Base-by-base conservation (phyloP, 2,888 invertebrate species). In the Hyppa rectilinea region DNA sequence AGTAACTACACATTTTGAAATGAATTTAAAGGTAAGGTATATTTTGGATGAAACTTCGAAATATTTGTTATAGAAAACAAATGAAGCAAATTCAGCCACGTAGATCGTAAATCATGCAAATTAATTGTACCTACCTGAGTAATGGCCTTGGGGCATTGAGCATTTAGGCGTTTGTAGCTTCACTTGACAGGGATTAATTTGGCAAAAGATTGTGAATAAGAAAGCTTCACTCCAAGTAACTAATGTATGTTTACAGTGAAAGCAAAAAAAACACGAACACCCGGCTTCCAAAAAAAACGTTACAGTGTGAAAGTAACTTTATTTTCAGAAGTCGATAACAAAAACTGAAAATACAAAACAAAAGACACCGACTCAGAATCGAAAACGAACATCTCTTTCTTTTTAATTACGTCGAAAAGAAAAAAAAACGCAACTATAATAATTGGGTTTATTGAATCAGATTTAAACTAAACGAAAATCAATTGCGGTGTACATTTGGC, bases 101-200 rank as follows among this genome's bases (percentile, higher is more conserved):
- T 63, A 80, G 67, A 60, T 69, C 78, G 66, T 81, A 69, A 81
- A 81, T 80, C 80, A 81, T 55, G 60, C 10, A 52, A 66, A 81
- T 81, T 80, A 73, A 81, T 81, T 69, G 73, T 78, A 81, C 81
- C 73, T 78, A 81, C 81, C 73, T 77, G 78, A 67, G 29, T 73
- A 58, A 72, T 69, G 36, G 81, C 56, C 63, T 58, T 56, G 38
- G 47, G 73, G 63, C 59, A 64, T 65, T 78, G 61, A 61, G 58
- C 34, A 58, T 71, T 71, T 53, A 64, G 49, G 43, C 29, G 26
- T 38, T 60, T n/a, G n/a, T n/a, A n/a, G 31, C 60, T n/a, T 29
- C 38, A 43, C 61, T 60, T 66, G 80, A 80, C 75, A 64, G 34
- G 65, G 76, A 78, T 78, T 80, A 66, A 78, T 76, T 71, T 61